Evolutionary conservation across 2,113 vertebrate genomes (phyloP).

Genomic region (Zosterops lateralis): DNA sequence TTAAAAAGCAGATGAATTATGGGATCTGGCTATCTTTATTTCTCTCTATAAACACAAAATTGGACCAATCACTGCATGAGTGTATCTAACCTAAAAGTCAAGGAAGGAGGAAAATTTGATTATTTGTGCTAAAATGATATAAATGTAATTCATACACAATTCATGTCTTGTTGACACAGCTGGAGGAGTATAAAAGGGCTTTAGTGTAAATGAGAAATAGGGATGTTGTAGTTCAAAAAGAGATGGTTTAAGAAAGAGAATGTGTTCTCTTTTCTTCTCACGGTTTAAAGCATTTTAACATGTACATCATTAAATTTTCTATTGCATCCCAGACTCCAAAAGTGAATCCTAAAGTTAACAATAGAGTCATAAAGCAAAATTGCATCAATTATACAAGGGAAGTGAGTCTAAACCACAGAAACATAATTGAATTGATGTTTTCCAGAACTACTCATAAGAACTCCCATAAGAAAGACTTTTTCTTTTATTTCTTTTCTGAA

Average conservation of each 20-base stretch:
- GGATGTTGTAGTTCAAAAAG: neutral
- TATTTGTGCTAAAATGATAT: neutral
- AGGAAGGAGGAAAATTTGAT: neutral
- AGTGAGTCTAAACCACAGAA: neutral
- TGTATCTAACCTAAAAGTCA: neutral
- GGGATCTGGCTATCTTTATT: neutral
- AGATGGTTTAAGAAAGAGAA: neutral
- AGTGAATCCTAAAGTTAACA: slow-evolving; percentile 3
- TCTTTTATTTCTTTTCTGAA: neutral
- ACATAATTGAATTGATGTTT: neutral
- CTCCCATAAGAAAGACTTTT: neutral
- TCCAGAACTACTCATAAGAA: neutral
- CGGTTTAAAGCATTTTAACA: neutral
- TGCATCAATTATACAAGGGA: neutral
- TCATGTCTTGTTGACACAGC: neutral
- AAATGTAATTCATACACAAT: neutral
- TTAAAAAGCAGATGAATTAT: neutral
- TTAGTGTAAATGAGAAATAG: neutral
- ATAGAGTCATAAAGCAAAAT: neutral
- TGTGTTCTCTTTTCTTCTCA: neutral
- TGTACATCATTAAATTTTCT: neutral
- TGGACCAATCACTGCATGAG: neutral
- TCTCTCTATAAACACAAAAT: neutral
- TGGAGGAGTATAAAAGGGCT: neutral
- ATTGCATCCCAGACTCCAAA: neutral